Evolutionary conservation across 2,888 invertebrate species (phyloP), one percentile per base, ranked within the genome.

Genomic region (Ischnus inquisitorius): DNA sequence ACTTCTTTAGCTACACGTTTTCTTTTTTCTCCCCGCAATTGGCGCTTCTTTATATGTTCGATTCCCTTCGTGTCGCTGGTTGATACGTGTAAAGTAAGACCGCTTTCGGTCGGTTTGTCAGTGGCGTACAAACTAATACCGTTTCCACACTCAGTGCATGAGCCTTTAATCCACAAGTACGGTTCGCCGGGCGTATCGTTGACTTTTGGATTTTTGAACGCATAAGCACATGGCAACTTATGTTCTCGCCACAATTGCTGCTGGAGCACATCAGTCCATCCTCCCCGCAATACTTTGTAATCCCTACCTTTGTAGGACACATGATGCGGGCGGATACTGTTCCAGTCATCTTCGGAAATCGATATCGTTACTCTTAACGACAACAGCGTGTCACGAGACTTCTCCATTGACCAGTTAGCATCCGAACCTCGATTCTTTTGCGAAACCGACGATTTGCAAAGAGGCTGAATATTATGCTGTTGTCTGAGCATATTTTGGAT

Each of bases 171-270:
- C 1, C 12, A 25, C 1, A 82, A 6, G 28, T 25, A 74, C 1
- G 64, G 22, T 67, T 71, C 71, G 1, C 71, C 82, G 41, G 39
- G 54, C 28, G 41, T 67, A 3, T 60, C 43, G 14, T 65, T 77
- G 3, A 82, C 57, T 43, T 64, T 71, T 8, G 71, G 46, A 19
- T 71, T 67, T 57, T 57, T 64, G 28, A 82, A 77, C 3, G 57
- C 10, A 46, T 51, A 82, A 16, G 41, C 25, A 28, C 82, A 82
- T 6, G 82, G 82, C 19, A 74, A 57, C 25, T 82, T 77, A 12
- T 60, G 65, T 10, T 72, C 28, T 14, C 10, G 19, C 72, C 82
- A 78, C 12, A 82, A 19, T 57, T 60, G 54, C 2, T 65, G 46
- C 10, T 77, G 46, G 8, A 78, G 51, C 28, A 68, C 19, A 67